A percentile compares a stretch with the other conserved stretches of the same genome.
phyloP scores from a whole-genome alignment of 2,888 invertebrate species.

The Sepioteuthis lessoniana region DNA sequence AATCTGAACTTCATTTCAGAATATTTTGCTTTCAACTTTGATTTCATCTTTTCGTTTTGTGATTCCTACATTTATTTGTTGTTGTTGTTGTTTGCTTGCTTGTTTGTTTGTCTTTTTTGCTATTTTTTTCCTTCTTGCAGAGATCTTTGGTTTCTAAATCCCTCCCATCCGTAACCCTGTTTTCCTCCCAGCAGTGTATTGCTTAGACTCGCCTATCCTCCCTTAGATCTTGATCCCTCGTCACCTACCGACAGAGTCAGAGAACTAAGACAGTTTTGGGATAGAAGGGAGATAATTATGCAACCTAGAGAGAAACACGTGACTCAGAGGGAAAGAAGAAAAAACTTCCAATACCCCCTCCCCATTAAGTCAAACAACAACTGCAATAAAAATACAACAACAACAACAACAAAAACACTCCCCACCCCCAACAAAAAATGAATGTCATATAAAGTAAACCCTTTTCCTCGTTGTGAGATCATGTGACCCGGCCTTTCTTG shows the following conservation, averaged over 20 bases:
- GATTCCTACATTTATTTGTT: too few species aligned
- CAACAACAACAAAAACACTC: neutral
- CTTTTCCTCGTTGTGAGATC: neutral
- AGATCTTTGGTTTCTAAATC: neutral
- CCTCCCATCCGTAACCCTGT: neutral
- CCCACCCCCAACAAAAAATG: neutral
- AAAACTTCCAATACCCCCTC: neutral
- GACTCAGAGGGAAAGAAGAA: neutral
- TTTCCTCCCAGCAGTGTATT: neutral
- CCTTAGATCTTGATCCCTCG: neutral
- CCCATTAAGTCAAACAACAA: neutral
- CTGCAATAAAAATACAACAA: neutral
- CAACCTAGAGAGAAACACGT: neutral
- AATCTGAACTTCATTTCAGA: neutral
- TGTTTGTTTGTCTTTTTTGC: too few species aligned
- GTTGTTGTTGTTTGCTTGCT: too few species aligned
- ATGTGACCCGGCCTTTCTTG: neutral
- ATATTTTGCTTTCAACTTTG: neutral
- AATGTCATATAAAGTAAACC: neutral
- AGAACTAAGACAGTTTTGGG: constrained; percentile 5
- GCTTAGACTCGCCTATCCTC: neutral
- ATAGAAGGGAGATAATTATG: neutral
- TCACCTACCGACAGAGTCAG: neutral
- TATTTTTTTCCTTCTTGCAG: neutral
- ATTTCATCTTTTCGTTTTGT: neutral